Conservation (phyloP, 2,888 invertebrate genomes). For the Alloscopus bannaensis region DNA sequence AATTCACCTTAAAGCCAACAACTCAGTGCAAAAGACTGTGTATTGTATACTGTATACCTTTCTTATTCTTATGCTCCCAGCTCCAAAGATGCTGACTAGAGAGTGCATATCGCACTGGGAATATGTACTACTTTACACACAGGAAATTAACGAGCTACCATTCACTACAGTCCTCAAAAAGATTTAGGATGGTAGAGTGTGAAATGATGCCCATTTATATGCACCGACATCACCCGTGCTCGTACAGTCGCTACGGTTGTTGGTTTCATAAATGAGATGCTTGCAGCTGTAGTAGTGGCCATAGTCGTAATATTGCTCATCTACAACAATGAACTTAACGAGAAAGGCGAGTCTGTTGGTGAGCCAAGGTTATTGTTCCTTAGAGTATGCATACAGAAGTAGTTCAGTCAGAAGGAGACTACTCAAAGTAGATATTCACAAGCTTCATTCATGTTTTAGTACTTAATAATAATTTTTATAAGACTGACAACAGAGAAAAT, state of each 20-base stretch:
- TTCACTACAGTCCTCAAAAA: constrained; percentile 7
- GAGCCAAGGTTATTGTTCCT: constrained; percentile 4
- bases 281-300: constrained; percentile 8
- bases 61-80: too few species aligned
- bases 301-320: constrained; percentile 32
- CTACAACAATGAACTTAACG: constrained; percentile 51
- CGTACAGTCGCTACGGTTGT: constrained; percentile 50
- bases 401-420: constrained; percentile 1
- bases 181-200: not conserved
- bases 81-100: constrained; percentile 21
- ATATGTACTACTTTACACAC: constrained; percentile 30
- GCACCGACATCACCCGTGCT: constrained; percentile 44
- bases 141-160: constrained; percentile 50
- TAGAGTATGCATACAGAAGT: not conserved
- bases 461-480: too few species aligned
- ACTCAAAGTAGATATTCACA: too few species aligned
- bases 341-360: not conserved
- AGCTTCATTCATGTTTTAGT: too few species aligned
- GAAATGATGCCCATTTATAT: constrained; percentile 52
- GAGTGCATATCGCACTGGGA: constrained; percentile 33
- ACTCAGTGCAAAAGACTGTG: too few species aligned
- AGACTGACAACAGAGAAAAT: too few species aligned
- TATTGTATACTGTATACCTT: too few species aligned
- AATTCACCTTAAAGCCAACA: too few species aligned
- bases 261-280: constrained; percentile 56